Evolutionary conservation across 2,888 invertebrate species (phyloP).

Genomic region (Rhabditoides inermis): DNA sequence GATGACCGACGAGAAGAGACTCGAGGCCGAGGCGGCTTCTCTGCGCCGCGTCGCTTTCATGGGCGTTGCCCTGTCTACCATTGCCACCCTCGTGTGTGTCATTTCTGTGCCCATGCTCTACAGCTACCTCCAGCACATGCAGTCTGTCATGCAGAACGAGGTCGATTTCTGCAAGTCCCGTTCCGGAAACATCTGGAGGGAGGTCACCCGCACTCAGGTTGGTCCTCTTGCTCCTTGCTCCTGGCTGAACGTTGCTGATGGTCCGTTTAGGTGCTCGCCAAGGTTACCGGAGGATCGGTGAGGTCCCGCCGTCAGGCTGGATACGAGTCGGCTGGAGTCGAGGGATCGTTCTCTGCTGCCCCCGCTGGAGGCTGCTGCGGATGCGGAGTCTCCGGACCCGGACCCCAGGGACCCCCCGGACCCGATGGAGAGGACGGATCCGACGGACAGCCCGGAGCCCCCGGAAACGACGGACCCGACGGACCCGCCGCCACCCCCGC

Average conservation of each 20-base stretch:
- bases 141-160: slow-evolving; percentile 41
- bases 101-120: slow-evolving; percentile 45
- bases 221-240: neutral
- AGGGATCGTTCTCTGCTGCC: slow-evolving; percentile 10
- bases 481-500: slow-evolving; percentile 39
- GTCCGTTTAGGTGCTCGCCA: slow-evolving; percentile 21
- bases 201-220: slow-evolving; percentile 38
- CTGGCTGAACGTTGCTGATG: neutral
- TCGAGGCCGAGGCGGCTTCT: slow-evolving; percentile 35
- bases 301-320: slow-evolving; percentile 31
- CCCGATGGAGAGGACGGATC: slow-evolving; percentile 28
- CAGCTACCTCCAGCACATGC: slow-evolving; percentile 49
- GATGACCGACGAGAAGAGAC: slow-evolving; percentile 35
- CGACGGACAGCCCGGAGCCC: slow-evolving; percentile 31
- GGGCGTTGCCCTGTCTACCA: slow-evolving; percentile 38
- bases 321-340: slow-evolving; percentile 23
- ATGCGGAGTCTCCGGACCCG: slow-evolving; percentile 29
- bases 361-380: slow-evolving; percentile 27
- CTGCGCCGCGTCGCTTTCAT: slow-evolving; percentile 40
- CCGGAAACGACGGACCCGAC: slow-evolving; percentile 38
- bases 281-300: slow-evolving; percentile 29
- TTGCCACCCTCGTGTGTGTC: slow-evolving; percentile 38
- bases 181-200: slow-evolving; percentile 41
- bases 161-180: slow-evolving; percentile 43
- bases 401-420: slow-evolving; percentile 32